Evolutionary conservation across 2,888 invertebrate species (phyloP), one percentile per base, ranked within the genome.

Genomic region (Linnaemya tessellans): DNA sequence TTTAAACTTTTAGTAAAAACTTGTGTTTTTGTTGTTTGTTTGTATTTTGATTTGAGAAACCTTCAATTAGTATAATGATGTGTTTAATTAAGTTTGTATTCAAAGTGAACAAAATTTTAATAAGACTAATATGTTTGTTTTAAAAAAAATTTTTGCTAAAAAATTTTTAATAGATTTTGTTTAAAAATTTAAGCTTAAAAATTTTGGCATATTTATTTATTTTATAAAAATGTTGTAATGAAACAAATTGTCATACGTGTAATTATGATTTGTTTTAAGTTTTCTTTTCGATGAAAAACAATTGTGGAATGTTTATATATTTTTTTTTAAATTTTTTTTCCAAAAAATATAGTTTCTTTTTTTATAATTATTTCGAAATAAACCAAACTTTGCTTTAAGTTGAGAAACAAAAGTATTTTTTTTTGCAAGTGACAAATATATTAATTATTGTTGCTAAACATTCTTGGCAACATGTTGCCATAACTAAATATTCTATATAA

Each of bases 41-140:
- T 62, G 15, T 46, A 56, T 41, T 73, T 74, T 49, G 46, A 49
- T 74, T 74, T 67, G 35, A 80, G 80, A 80, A 80, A 80, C 80
- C 80, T 58, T 74, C 75, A 15, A 58, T 82, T 43, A 18, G 70
- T 30, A 46, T 65, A 51, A 65, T 58, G 78, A 83, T 78, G 79
- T 64, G 75, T 71, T 41, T 41, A 68, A 67, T 73, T 75, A 30
- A 78, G 46, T 49, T 65, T 43, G n/a, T 73, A 22, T 71, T 62
- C 25, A 64, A 71, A 64, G 51, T 51, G 49, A 74, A 60, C 11
- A 51, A 74, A 67, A 49, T 49, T 60, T 58, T 15, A 3, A 60
- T 74, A 11, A 43, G 46, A 64, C 38, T 38, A 46, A n/a, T 54
- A 2, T 41, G 41, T 80, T 60, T 9, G 18, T 60, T 51, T 64